A percentile compares a stretch with the other conserved stretches of the same genome.
phyloP scores from a whole-genome alignment of 2,113 vertebrate genomes.

The Copsychus sechellarum region DNA sequence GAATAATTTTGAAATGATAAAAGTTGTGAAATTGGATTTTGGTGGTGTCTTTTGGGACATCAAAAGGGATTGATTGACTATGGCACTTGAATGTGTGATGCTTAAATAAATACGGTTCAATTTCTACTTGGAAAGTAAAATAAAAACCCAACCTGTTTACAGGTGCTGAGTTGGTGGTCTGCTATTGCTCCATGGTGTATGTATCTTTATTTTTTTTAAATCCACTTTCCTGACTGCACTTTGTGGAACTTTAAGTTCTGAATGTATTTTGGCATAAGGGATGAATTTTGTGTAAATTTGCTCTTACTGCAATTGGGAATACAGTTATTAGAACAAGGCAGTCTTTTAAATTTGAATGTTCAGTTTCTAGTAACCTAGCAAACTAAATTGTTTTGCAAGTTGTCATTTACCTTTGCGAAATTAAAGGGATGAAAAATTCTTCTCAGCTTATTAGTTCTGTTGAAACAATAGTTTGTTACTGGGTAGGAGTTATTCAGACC shows the following conservation, averaged over 20 bases:
- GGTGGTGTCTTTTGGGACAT: not conserved
- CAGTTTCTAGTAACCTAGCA: not conserved
- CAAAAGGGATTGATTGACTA: not conserved
- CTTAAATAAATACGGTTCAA: not conserved
- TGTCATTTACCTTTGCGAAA: not conserved
- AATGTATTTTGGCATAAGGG: not conserved
- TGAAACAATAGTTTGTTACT: not conserved
- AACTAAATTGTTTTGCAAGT: not conserved
- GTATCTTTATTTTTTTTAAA: not conserved
- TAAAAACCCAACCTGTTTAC: not conserved
- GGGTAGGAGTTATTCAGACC: not conserved
- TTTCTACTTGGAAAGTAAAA: not conserved
- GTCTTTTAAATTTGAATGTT: not conserved
- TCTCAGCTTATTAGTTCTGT: not conserved
- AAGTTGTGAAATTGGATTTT: not conserved
- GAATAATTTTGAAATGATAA: not conserved
- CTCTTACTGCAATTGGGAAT: not conserved
- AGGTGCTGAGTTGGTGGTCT: not conserved
- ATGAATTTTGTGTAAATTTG: not conserved
- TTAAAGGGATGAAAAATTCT: not conserved
- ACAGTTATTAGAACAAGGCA: not conserved
- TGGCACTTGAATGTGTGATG: not conserved
- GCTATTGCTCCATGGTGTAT: not conserved
- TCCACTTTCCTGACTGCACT: not conserved
- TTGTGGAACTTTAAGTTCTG: not conserved